Conservation (phyloP, 2,113 vertebrate species). For the Opisthocomus hoazin region DNA sequence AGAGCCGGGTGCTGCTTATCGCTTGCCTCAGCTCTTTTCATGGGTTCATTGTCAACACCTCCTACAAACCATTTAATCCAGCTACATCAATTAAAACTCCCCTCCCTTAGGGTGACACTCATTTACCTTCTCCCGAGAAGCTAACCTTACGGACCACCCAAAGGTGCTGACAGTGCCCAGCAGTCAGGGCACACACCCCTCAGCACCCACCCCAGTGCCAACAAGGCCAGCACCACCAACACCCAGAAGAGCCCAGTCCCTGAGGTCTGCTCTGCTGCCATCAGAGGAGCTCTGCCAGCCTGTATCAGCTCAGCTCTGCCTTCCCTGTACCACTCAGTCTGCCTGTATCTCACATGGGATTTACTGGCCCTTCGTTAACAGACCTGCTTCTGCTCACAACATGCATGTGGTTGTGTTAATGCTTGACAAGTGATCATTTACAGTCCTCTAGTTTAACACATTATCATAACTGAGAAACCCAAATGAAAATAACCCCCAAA, state of each 20-base stretch:
- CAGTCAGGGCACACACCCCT: not conserved
- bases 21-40: not conserved
- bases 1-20: not conserved
- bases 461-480: not conserved
- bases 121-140: not conserved
- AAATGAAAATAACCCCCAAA: not conserved
- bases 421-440: not conserved
- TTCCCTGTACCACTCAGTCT: not conserved
- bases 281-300: not conserved
- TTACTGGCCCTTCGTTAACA: not conserved
- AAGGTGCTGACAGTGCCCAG: not conserved
- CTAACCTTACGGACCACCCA: not conserved
- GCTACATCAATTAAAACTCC: not conserved
- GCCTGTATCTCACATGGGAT: not conserved
- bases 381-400: not conserved
- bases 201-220: not conserved
- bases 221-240: not conserved
- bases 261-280: not conserved
- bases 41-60: not conserved
- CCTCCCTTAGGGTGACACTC: not conserved
- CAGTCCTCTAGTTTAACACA: not conserved
- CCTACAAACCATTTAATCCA: not conserved
- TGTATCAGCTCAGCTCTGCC: too few species aligned
- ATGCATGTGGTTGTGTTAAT: fast-evolving
- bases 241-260: not conserved